A percentile compares a stretch with the other conserved stretches of the same genome.
Conservation (phyloP, 2,888 invertebrate species). For the Meiosimyza decipiens region DNA sequence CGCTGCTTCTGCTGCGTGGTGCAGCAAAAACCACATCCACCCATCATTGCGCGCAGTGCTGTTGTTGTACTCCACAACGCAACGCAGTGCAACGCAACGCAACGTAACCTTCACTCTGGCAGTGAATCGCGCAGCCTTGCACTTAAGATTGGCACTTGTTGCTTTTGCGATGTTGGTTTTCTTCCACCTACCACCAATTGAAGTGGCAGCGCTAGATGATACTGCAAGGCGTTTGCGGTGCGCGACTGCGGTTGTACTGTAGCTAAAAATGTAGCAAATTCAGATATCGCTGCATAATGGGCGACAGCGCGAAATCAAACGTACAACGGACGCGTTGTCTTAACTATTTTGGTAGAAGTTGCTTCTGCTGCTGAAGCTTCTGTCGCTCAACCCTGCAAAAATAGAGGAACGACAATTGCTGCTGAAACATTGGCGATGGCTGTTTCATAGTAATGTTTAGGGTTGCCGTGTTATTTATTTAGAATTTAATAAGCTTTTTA, state of each 20-base stretch:
- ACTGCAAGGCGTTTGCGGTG: constrained; percentile 21
- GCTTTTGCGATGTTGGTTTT: background rate
- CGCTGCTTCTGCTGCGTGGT: constrained; percentile 1
- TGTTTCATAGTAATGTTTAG: background rate
- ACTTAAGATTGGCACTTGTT: constrained; percentile 35
- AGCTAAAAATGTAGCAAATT: constrained; percentile 19
- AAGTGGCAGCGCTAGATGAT: background rate
- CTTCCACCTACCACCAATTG: constrained; percentile 32
- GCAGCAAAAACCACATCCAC: constrained; percentile 32
- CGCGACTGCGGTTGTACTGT: too few species aligned
- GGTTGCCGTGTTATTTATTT: too few species aligned
- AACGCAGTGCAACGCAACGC: constrained; percentile 22
- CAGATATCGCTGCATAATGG: constrained; percentile 38
- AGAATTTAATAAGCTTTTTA: too few species aligned
- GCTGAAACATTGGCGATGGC: background rate
- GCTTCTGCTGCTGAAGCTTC: constrained; percentile 7
- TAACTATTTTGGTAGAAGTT: constrained; percentile 20
- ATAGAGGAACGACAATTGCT: background rate
- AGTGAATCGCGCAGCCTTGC: constrained; percentile 5
- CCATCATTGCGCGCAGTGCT: constrained; percentile 11
- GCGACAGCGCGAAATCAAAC: constrained; percentile 45
- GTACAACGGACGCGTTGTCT: constrained; percentile 13
- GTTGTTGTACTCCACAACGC: constrained; percentile 4
- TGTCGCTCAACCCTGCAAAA: constrained; percentile 4
- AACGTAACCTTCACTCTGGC: background rate